Evolutionary conservation across 1,140 invertebrate species (phyloP).

Genomic region (Bacillus rossius): DNA sequence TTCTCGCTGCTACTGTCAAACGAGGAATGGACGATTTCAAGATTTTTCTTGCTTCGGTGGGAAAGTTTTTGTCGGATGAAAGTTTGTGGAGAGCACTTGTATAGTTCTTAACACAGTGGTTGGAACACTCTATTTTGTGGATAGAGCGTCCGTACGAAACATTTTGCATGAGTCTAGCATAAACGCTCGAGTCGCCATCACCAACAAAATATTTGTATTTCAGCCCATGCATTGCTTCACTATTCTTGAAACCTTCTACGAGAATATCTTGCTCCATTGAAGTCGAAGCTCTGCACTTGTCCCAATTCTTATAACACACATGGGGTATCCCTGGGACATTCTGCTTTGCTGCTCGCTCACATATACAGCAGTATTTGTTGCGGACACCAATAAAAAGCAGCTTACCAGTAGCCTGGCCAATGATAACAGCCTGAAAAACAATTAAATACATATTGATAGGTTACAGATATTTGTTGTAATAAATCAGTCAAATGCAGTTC

Average conservation of each 20-base stretch:
- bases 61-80: neutral
- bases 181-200: conserved; percentile 13
- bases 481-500: no score
- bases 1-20: conserved; percentile 1
- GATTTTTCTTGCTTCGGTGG: neutral
- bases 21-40: neutral
- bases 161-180: neutral
- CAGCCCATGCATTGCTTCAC: neutral
- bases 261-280: neutral
- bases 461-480: no score
- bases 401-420: no score
- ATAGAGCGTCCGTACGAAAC: neutral
- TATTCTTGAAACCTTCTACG: neutral
- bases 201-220: conserved; percentile 7
- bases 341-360: no score
- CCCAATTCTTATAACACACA: no score
- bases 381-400: no score
- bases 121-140: conserved; percentile 16
- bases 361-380: no score
- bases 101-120: conserved; percentile 10
- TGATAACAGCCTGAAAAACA: no score
- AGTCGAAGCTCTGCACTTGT: neutral
- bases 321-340: no score
- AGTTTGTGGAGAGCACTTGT: neutral
- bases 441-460: no score